phyloP scores from a whole-genome alignment of 1,140 invertebrate genomes.

The Drosophila triauraria region DNA sequence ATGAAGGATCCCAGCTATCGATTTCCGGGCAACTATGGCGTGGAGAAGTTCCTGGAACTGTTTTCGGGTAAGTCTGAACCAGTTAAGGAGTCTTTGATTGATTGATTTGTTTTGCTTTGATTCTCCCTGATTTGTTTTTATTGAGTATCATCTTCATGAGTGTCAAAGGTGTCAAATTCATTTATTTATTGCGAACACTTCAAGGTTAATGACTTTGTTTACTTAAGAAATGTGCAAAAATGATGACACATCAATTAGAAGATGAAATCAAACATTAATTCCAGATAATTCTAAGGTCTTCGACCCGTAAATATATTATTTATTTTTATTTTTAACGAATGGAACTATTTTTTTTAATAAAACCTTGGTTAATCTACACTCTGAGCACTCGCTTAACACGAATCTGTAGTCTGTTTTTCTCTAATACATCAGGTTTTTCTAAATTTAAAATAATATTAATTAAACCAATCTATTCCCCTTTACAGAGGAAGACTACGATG shows the following conservation, averaged over 20 bases:
- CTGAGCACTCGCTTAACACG: neutral
- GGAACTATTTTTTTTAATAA: neutral
- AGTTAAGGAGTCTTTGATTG: neutral
- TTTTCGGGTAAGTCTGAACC: slow-evolving; percentile 91
- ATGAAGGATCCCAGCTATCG: slow-evolving; percentile 93
- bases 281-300: neutral
- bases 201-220: slow-evolving; percentile 13
- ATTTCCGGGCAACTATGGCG: slow-evolving; percentile 96
- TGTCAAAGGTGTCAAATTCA: slow-evolving; percentile 6
- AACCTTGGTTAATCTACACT: neutral
- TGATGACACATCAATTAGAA: slow-evolving; percentile 10
- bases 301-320: neutral
- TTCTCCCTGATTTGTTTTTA: neutral
- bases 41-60: slow-evolving; percentile 96
- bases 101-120: neutral
- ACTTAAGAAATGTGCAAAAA: neutral
- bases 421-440: neutral
- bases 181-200: neutral
- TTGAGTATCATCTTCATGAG: slow-evolving; percentile 9
- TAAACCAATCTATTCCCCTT: slow-evolving; percentile 51
- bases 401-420: neutral
- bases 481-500: slow-evolving; percentile 98
- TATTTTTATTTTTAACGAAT: neutral
- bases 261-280: neutral
- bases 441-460: neutral